Base-by-base conservation (phyloP, 2,888 invertebrate genomes). In the Biston betularia region DNA sequence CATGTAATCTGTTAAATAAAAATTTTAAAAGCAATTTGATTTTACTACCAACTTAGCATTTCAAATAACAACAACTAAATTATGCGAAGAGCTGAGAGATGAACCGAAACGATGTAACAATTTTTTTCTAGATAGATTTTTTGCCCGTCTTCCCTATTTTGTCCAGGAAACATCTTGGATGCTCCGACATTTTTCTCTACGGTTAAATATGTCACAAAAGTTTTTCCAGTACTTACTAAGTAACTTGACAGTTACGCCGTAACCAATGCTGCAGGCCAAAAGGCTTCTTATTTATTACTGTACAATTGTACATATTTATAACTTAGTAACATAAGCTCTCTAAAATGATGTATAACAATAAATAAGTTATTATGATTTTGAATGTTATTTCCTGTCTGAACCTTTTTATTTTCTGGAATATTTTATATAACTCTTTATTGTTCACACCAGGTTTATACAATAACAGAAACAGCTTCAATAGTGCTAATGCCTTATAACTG, bases 271-370 rank as follows among this genome's bases (percentile, higher is more conserved):
- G 24, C 24, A 24, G 24, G 24, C 42, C 42, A 42, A 10, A 12
- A 11, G 10, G 12, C 44, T n/a, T n/a, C 0, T 1, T n/a, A 4
- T 6, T 12, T 44, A 42, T 42, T 10, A 11, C 11, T 42, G 42
- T 8, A 9, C 11, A 42, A 11, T n/a, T 54, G 6, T 33, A 49
- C n/a, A n/a, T 58, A 58, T 58, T 58, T 58, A 58, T 58, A 49
- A 12, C 14, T 6, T 58, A 50, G 52, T 52, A 45, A 52, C 10
- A 9, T 52, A 44, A 52, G 60, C 60, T 50, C 60, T 44, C 50
- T 52, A 35, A 60, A 56, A 44, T 9, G 24, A 33, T 44, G 44
- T 44, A 12, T 44, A 14, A 56, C 35, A 35, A 56, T 46, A 34
- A 56, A 46, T 46, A 56, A 46, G 35, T 44, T 56, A 56, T 35